These are phyloP conservation scores for Smithornis capensis DNA, from an alignment of 2,113 vertebrate species.

Conservation along the genomic window DNA sequence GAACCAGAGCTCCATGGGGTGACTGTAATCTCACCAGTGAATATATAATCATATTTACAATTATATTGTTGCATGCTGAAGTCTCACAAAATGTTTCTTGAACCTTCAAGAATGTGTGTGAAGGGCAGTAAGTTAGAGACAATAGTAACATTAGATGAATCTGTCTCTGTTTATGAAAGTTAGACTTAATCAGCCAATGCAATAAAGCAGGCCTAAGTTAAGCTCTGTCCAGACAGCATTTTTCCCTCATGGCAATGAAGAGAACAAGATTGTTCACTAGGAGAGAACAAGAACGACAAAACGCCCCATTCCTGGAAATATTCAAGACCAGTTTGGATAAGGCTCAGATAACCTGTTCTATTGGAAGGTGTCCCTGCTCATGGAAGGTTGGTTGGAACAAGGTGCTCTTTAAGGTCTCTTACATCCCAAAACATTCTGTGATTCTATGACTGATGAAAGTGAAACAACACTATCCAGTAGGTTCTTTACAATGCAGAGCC, in stretches of 20 bases:
- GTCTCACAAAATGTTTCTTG: background rate
- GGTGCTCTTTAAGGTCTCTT: background rate
- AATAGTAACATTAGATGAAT: background rate
- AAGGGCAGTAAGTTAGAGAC: background rate
- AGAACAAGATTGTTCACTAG: background rate
- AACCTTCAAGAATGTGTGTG: background rate
- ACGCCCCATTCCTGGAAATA: background rate
- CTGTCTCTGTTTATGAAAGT: background rate
- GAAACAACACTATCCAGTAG: background rate
- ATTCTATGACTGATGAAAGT: background rate
- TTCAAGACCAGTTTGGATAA: too few species aligned
- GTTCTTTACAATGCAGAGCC: accelerated
- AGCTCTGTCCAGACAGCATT: background rate
- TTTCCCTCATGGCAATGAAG: background rate
- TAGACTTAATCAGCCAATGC: background rate
- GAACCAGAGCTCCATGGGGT: background rate
- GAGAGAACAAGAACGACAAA: background rate
- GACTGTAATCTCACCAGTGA: background rate
- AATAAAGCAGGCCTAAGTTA: background rate
- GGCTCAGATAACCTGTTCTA: accelerated
- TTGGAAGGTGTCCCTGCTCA: background rate
- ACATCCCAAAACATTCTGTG: background rate
- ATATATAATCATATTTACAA: background rate
- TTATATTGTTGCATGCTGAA: background rate
- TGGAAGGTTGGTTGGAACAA: background rate